These are phyloP conservation scores for Tanypteryx hageni DNA, from an alignment of 2,888 invertebrate genomes.

Conservation along the genomic window DNA sequence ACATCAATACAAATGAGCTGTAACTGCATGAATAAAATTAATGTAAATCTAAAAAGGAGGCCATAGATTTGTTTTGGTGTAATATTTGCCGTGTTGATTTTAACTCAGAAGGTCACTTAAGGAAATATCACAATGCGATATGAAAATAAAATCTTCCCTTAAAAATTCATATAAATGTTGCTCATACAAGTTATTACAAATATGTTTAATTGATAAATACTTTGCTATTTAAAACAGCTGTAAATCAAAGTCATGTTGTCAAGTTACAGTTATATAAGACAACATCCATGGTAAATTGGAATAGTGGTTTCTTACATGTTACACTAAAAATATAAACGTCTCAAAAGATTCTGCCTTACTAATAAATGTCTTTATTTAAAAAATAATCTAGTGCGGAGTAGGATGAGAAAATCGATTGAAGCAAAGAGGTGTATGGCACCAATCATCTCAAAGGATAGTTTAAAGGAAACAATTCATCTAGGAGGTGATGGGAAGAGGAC, in stretches of 20 bases:
- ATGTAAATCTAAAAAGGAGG: no score
- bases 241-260: not conserved
- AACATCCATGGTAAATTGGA: not conserved
- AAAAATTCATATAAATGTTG: no score
- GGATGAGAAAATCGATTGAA: not conserved
- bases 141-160: no score
- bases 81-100: no score
- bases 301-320: not conserved
- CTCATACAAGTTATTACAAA: no score
- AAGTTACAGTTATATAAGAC: not conserved
- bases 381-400: not conserved
- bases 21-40: no score
- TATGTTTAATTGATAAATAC: not conserved
- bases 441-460: not conserved
- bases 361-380: not conserved
- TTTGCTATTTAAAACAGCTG: not conserved
- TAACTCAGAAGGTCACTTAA: no score
- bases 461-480: slow-evolving; percentile 34
- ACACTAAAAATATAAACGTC: not conserved
- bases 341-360: not conserved
- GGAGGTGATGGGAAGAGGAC: slow-evolving; percentile 21
- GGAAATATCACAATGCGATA: not conserved
- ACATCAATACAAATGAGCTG: no score
- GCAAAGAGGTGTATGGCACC: not conserved
- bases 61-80: no score